Percentiles rank a stretch among this genome's conserved stretches.
phyloP scores from a whole-genome alignment of 35 echinoderm and acorn worm species.

The Lytechinus pictus region DNA sequence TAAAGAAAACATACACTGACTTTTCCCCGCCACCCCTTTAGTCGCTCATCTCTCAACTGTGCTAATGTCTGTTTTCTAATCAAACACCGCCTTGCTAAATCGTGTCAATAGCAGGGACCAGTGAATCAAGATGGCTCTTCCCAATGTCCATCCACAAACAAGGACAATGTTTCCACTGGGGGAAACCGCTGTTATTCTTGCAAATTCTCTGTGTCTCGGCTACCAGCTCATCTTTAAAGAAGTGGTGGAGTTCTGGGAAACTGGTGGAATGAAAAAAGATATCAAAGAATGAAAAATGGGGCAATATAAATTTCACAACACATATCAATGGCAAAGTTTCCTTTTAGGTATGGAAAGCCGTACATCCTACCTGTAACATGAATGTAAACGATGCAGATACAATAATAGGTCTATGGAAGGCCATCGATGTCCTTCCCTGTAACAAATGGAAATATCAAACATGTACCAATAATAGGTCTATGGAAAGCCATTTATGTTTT shows the following conservation, averaged over 20 bases:
- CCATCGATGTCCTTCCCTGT: no score
- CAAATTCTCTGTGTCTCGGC: not conserved
- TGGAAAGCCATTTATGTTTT: no score
- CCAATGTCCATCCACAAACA: conserved; percentile 1
- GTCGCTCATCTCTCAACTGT: not conserved
- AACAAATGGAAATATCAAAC: no score
- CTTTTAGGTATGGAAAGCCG: no score
- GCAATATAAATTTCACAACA: no score
- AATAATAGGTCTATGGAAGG: no score
- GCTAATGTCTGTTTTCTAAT: conserved; percentile 41
- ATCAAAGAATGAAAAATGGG: no score
- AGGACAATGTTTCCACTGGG: not conserved
- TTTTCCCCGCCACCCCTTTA: not conserved
- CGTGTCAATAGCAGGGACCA: not conserved
- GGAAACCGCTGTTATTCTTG: conserved; percentile 17
- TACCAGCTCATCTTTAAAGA: not conserved
- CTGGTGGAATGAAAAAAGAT: not conserved
- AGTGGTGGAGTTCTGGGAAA: not conserved
- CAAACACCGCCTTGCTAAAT: conserved; percentile 28
- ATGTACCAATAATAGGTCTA: no score
- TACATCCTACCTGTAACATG: no score
- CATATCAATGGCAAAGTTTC: no score
- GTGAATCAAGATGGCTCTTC: not conserved
- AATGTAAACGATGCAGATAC: no score
- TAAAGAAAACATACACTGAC: not conserved